These are phyloP conservation scores for Pogonocichla stellata DNA, from an alignment of 2,113 vertebrate species.

Conservation along the genomic window DNA sequence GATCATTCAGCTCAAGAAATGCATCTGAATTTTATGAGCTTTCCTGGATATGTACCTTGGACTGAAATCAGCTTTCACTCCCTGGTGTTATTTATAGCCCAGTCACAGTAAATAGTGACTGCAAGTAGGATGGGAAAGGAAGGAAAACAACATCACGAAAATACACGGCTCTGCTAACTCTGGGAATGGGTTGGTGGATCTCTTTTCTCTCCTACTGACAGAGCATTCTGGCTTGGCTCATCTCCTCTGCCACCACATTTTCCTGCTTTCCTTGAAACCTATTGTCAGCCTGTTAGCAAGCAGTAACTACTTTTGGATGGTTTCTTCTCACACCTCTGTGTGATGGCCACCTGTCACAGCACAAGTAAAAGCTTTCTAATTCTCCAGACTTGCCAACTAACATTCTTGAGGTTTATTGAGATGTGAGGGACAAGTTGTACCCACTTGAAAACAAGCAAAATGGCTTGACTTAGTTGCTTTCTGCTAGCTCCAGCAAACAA, in stretches of 20 bases:
- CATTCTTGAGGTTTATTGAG: not conserved
- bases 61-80: constrained; percentile 18
- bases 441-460: not conserved
- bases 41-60: constrained; percentile 14
- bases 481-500: not conserved
- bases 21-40: not conserved
- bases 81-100: not conserved
- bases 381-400: not conserved
- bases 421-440: not conserved
- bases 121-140: constrained; percentile 22
- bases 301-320: not conserved
- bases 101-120: constrained; percentile 28
- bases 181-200: not conserved
- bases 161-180: not conserved
- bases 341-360: not conserved
- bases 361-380: not conserved
- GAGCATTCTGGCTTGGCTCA: not conserved
- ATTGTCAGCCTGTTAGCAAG: constrained; percentile 10
- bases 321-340: constrained; percentile 12
- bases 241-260: not conserved
- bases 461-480: not conserved
- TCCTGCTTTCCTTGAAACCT: constrained; percentile 2
- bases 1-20: not conserved
- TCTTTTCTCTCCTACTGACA: not conserved
- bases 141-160: constrained; percentile 29